phyloP scores from a whole-genome alignment of 2,797 vertebrate genomes.

The Pseudochirops corinnae region DNA sequence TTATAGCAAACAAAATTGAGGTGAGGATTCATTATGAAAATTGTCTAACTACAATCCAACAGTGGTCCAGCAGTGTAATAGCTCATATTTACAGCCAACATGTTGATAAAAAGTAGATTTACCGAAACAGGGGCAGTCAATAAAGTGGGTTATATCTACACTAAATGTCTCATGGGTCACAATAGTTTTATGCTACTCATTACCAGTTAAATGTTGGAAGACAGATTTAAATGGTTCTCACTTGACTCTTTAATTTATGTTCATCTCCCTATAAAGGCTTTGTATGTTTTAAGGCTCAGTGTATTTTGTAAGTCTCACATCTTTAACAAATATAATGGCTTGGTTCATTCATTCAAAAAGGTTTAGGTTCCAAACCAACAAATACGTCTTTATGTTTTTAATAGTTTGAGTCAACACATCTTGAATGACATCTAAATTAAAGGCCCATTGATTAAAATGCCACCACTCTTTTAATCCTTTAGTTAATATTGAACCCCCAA shows the following conservation, averaged over 20 bases:
- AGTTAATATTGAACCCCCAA: background rate
- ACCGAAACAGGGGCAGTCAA: background rate
- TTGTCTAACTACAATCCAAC: background rate
- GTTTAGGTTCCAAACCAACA: background rate
- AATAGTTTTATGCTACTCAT: background rate
- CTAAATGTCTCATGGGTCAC: background rate
- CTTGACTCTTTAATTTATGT: background rate
- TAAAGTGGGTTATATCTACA: background rate
- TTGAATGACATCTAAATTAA: background rate
- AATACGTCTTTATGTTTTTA: background rate
- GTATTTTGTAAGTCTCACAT: background rate
- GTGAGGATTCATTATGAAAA: background rate
- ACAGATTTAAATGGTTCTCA: background rate
- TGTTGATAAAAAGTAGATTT: background rate
- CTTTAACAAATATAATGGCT: background rate
- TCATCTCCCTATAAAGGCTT: background rate
- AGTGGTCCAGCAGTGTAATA: background rate
- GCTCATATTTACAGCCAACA: background rate
- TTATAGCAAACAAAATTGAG: background rate
- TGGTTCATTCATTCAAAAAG: background rate
- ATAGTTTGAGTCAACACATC: background rate
- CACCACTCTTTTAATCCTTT: background rate
- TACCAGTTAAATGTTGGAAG: background rate
- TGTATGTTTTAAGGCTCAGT: background rate
- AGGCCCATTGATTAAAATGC: background rate